Conservation (phyloP, 2,113 vertebrate genomes). For the Pygoscelis adeliae region DNA sequence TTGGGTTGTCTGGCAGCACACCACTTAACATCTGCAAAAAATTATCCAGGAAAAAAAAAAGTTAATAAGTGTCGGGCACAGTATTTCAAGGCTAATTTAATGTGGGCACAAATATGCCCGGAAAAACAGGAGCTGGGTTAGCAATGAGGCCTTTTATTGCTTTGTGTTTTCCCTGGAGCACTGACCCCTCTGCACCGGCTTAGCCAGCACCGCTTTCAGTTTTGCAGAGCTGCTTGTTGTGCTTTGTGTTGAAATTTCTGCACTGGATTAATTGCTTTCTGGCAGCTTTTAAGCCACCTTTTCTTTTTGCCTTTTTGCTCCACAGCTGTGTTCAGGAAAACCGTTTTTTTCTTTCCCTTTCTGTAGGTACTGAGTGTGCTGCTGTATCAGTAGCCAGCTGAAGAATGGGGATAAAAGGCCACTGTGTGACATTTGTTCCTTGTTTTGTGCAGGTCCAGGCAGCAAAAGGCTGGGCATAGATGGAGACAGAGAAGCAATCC, state of each 20-base stretch:
- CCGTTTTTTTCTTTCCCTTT: not conserved
- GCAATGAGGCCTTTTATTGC: not conserved
- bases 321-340: not conserved
- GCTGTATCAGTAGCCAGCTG: not conserved
- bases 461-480: slow-evolving; percentile 95
- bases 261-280: not conserved
- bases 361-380: not conserved
- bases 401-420: not conserved
- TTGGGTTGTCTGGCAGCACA: not conserved
- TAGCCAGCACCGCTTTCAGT: not conserved
- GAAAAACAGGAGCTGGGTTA: not conserved
- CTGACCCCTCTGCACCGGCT: not conserved
- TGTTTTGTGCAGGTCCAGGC: slow-evolving; percentile 81
- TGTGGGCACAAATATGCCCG: not conserved
- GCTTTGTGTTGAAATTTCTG: not conserved
- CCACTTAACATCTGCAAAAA: not conserved
- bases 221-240: not conserved
- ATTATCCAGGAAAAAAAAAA: not conserved
- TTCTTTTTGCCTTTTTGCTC: not conserved
- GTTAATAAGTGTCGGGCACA: not conserved
- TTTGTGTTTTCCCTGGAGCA: not conserved
- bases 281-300: not conserved
- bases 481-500: slow-evolving; percentile 92
- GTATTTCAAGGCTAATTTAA: not conserved
- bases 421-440: not conserved